These are phyloP conservation scores for Oceanites oceanicus DNA, from an alignment of 2,113 vertebrate genomes.

Conservation along the genomic window DNA sequence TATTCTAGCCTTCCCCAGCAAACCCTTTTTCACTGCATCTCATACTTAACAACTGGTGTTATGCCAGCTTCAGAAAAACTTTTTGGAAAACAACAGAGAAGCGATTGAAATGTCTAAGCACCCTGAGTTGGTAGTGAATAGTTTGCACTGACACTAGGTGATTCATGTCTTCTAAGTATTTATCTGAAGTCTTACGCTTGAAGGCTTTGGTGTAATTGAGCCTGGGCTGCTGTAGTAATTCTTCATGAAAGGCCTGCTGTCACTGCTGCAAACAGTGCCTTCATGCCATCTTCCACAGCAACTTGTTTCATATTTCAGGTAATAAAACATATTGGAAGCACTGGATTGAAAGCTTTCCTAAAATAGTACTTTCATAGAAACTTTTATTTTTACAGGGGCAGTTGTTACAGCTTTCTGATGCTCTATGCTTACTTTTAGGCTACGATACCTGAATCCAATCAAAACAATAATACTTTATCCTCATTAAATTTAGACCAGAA, in stretches of 20 bases:
- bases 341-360: not conserved
- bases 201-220: not conserved
- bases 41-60: not conserved
- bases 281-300: not conserved
- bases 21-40: not conserved
- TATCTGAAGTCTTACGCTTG: not conserved
- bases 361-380: not conserved
- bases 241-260: not conserved
- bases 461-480: not conserved
- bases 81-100: not conserved
- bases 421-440: not conserved
- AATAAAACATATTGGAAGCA: not conserved
- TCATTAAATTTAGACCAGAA: not conserved
- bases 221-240: not conserved
- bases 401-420: not conserved
- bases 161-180: not conserved
- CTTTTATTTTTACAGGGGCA: not conserved
- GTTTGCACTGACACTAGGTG: not conserved
- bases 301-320: not conserved
- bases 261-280: not conserved
- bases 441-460: not conserved
- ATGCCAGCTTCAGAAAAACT: not conserved
- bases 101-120: not conserved
- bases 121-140: not conserved
- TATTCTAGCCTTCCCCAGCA: not conserved